Base-by-base conservation (phyloP, 2,113 vertebrate species). In the Crotalus tigris region DNA sequence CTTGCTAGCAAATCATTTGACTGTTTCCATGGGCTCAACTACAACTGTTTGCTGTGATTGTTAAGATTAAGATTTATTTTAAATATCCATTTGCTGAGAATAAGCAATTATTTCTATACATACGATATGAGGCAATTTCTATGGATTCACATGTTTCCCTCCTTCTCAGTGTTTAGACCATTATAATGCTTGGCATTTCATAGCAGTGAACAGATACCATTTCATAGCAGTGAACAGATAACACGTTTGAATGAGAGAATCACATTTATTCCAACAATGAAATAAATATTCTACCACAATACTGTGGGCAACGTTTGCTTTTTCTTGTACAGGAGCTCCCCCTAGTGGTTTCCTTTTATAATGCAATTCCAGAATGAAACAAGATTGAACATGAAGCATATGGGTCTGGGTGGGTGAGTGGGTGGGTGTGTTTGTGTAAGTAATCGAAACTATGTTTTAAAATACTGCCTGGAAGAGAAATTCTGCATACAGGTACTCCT, bases 301-400 rank as follows among this genome's bases (percentile, higher is more conserved):
- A 93, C 85, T 53, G 86, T 61, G n/a, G 93, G 91, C 49, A 59
- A 69, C 46, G 90, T 94, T 93, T 85, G 94, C 23, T 94, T 97
- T 97, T 95, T 91, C 96, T 96, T 94, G 53, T 95, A 91, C 96
- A 94, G 59, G 93, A 96, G 94, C 95, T 54, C 95, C 95, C 97
- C 92, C 97, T 95, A 93, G 95, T 95, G 97, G 94, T 89, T 87
- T 7, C 92, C 1, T 88, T 51, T 21, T 55, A 88, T 81, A 88
- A 58, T 33, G 61, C 90, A 49, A 59, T 55, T 69, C 33, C 85
- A 81, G 26, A 24, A 91, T 19, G 69, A 21, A 92, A 33, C 44
- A 10, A 55, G 19, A 5, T 51, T 24, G n/a, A 87, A 33, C 23
- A 19, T 44, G 8, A 85, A 39, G 39, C 29, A 13, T 7, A 51